Conservation (phyloP, 2,888 invertebrate species). For the Lapara coniferarum region DNA sequence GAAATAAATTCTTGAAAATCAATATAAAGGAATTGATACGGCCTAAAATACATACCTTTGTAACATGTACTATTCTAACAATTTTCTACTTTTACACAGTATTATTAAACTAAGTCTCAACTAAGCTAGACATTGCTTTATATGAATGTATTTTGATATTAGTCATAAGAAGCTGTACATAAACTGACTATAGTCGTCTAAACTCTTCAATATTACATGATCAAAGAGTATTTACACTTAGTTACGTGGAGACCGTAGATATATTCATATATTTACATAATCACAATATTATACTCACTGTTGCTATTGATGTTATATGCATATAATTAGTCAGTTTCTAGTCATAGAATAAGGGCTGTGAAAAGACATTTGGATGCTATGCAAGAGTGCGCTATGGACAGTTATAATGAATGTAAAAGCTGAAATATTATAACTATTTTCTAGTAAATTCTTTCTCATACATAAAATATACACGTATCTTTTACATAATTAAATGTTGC, state of each 20-base stretch:
- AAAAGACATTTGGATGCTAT: conserved; percentile 59
- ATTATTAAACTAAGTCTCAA: conserved; percentile 56
- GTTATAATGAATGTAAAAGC: conserved; percentile 15
- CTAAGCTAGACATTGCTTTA: conserved; percentile 28
- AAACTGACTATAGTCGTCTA: conserved; percentile 17
- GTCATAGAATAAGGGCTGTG: conserved; percentile 78
- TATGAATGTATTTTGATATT: conserved; percentile 24
- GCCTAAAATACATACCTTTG: conserved; percentile 29
- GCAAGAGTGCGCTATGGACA: conserved; percentile 8
- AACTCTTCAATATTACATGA: conserved; percentile 2
- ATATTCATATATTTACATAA: conserved; percentile 20
- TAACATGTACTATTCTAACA: conserved; percentile 36
- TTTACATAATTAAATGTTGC: conserved; percentile 21
- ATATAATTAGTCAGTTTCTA: conserved; percentile 53
- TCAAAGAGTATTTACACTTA: conserved; percentile 18
- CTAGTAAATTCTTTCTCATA: conserved; percentile 9
- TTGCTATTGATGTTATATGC: conserved; percentile 12
- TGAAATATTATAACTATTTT: conserved; percentile 3
- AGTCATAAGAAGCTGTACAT: conserved; percentile 12
- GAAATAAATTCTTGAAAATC: not conserved
- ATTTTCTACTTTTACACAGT: conserved; percentile 73
- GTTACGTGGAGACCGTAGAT: not conserved
- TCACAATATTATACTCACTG: conserved; percentile 20
- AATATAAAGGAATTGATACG: conserved; percentile 9
- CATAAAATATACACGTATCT: not conserved